Conservation (phyloP, 2,113 vertebrate genomes). For the Herpailurus yagouaroundi region DNA sequence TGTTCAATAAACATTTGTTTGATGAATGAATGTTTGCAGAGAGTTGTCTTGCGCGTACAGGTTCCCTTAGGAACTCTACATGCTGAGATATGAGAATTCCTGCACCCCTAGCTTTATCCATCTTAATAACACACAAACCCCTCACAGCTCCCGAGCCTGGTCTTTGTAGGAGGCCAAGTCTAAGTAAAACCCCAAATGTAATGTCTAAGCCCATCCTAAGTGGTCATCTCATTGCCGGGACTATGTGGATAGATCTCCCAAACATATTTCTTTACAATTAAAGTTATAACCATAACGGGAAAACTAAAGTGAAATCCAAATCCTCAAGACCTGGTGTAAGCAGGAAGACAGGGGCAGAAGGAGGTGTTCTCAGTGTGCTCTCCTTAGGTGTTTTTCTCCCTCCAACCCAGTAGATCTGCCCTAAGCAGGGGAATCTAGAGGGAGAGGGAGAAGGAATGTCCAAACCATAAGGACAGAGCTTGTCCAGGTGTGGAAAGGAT, state of each 20-base stretch:
- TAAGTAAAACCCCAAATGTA: not conserved
- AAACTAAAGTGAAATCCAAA: not conserved
- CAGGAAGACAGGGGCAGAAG: not conserved
- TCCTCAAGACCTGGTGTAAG: not conserved
- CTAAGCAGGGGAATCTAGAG: not conserved
- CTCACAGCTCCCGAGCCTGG: not conserved
- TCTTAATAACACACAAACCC: not conserved
- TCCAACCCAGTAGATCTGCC: not conserved
- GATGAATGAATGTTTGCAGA: conserved; percentile 7
- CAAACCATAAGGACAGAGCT: not conserved
- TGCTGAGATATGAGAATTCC: not conserved
- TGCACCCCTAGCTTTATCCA: not conserved
- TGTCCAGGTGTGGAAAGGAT: not conserved
- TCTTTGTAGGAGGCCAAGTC: not conserved
- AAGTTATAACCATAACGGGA: not conserved
- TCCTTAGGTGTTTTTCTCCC: not conserved
- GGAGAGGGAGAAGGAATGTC: not conserved
- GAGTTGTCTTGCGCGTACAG: not conserved
- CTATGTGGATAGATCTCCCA: not conserved
- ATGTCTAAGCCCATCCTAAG: not conserved
- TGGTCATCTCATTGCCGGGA: not conserved
- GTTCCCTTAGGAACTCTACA: not conserved
- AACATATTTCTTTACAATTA: not conserved
- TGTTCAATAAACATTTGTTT: not conserved
- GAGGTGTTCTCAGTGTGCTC: not conserved